These are phyloP conservation scores for Orchesellides sinensis DNA, from an alignment of 2,888 invertebrate genomes.

Conservation along the genomic window DNA sequence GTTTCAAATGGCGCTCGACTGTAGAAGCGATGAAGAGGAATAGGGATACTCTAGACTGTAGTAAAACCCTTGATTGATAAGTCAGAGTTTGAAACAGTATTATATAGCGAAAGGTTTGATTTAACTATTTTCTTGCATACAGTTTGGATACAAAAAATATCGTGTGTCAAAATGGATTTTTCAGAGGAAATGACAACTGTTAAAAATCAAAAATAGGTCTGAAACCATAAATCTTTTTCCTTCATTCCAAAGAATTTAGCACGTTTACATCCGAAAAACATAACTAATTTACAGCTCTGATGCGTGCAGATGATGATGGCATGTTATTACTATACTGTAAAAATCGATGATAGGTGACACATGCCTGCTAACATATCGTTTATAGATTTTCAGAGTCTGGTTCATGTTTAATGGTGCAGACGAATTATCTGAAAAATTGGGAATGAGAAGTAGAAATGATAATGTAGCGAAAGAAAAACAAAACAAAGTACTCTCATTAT, in stretches of 20 bases:
- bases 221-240: conserved; percentile 23
- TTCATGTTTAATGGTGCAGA: no score
- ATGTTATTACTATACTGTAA: neutral
- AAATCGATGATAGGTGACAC: neutral
- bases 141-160: neutral
- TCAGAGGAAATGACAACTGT: conserved; percentile 56
- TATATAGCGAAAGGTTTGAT: neutral
- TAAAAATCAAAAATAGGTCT: conserved; percentile 48
- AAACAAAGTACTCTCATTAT: no score
- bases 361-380: no score
- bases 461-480: no score
- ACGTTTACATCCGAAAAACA: conserved; percentile 13
- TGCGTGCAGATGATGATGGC: conserved; percentile 9
- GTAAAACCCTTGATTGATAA: no score
- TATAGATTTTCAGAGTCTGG: no score
- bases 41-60: neutral
- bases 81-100: no score
- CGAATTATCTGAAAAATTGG: no score
- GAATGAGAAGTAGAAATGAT: no score
- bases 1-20: conserved; percentile 2
- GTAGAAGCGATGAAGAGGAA: conserved; percentile 15
- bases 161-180: conserved; percentile 12
- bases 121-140: neutral
- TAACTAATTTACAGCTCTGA: neutral
- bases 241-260: conserved; percentile 34